Base-by-base conservation (phyloP, 2,888 invertebrate species). In the Drosophila stalkeri region DNA sequence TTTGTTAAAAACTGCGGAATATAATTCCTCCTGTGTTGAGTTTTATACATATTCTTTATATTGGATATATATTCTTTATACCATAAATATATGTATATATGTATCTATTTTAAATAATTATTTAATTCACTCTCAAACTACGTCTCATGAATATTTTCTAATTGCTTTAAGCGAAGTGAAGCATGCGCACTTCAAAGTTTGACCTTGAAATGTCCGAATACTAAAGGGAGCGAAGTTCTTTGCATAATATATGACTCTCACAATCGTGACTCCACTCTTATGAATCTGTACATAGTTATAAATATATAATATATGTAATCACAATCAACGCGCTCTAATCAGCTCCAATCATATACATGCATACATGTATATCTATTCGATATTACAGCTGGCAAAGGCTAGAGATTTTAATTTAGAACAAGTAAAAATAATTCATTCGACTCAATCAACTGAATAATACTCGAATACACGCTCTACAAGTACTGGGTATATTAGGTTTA, bases 151-250 rank as follows among this genome's bases (percentile, higher is more conserved):
- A 35, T 35, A 14, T 35, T 18, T 33, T 14, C 18, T 31, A 51
- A 33, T 33, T 51, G 51, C 33, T 51, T 51, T 0, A 33, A 33
- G 18, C 51, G 12, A 18, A 51, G 12, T 31, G 20, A 35, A 35
- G 33, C 35, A 31, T 33, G 49, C 11, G 33, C 49, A 33, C 11
- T 33, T 33, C 33, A 33, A 11, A 31, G 11, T 14, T 18, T 14
- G 51, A 51, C 51, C 51, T 51, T 51, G 51, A 33, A 33, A 51
- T 14, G 20, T 51, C 51, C 2, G 1, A 14, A 35, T 35, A 35
- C 14, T 14, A 35, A 51, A 20, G 51, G 51, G 51, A 51, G 18
- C 14, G 18, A 51, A 51, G 35, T 20, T 51, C 35, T 51, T 33
- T 33, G 33, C 18, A 27, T 49, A n/a, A 11, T 31, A 12, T 47